Evolutionary conservation across 2,113 vertebrate species (phyloP).

Genomic region (Periophthalmus modestus): DNA sequence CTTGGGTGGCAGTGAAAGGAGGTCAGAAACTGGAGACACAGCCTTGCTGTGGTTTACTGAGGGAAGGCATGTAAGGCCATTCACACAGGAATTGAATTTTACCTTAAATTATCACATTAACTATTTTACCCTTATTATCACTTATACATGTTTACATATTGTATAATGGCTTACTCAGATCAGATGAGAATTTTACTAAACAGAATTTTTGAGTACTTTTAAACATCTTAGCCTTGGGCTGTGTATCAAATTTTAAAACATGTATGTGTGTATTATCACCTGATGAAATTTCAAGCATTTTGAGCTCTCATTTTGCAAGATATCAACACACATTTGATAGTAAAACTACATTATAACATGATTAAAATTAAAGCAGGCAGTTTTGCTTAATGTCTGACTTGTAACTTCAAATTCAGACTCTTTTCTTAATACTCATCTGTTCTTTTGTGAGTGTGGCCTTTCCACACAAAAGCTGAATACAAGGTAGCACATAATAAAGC

Average conservation of each 20-base stretch:
- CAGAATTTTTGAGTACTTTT: background rate
- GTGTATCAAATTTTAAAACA: background rate
- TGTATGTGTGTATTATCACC: background rate
- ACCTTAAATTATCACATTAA: background rate
- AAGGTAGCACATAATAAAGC: constrained; percentile 10
- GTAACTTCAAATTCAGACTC: constrained; percentile 32
- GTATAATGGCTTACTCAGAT: constrained; percentile 9
- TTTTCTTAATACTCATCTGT: background rate
- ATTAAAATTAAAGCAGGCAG: too few species aligned
- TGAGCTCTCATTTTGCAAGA: background rate
- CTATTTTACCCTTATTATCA: background rate
- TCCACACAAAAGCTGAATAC: constrained; percentile 2
- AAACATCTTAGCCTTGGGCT: background rate
- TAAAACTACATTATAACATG: too few species aligned
- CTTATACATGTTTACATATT: background rate
- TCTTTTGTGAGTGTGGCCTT: constrained; percentile 7
- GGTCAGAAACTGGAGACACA: constrained; percentile 49
- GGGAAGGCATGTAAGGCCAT: constrained; percentile 1
- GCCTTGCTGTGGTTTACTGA: constrained; percentile 26
- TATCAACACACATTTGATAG: background rate
- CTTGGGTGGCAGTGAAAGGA: constrained; percentile 26
- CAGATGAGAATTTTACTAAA: constrained; percentile 1
- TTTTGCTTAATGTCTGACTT: background rate
- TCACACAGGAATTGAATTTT: background rate
- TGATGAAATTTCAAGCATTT: background rate